phyloP scores from a whole-genome alignment of 2,888 invertebrate genomes.

The Patella caerulea region DNA sequence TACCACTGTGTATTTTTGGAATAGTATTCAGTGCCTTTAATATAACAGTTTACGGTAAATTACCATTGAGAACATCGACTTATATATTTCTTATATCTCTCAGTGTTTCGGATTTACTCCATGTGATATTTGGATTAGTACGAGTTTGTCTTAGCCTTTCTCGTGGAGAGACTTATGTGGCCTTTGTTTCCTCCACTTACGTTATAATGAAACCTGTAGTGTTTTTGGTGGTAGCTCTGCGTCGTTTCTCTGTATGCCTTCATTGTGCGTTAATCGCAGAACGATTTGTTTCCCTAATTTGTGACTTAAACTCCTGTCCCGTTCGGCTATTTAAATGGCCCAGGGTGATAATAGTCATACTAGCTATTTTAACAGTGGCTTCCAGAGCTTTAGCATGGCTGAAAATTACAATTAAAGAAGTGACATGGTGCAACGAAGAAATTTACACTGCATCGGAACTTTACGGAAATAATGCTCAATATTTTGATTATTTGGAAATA shows the following conservation, averaged over 20 bases:
- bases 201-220: neutral
- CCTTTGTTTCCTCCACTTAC: neutral
- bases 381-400: slow-evolving; percentile 2
- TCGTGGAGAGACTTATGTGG: neutral
- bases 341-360: neutral
- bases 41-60: neutral
- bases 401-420: neutral
- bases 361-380: neutral
- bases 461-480: neutral
- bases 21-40: neutral
- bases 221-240: neutral
- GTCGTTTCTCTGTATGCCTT: neutral
- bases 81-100: neutral
- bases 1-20: neutral
- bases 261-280: slow-evolving; percentile 1
- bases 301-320: neutral
- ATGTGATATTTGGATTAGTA: neutral
- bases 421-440: neutral
- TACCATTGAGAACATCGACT: slow-evolving; percentile 6
- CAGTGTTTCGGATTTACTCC: neutral
- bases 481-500: neutral
- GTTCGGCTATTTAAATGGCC: neutral
- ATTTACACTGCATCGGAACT: neutral
- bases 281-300: neutral
- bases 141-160: neutral